Base-by-base conservation (phyloP, 2,113 vertebrate species). In the Platycercus adscitus region DNA sequence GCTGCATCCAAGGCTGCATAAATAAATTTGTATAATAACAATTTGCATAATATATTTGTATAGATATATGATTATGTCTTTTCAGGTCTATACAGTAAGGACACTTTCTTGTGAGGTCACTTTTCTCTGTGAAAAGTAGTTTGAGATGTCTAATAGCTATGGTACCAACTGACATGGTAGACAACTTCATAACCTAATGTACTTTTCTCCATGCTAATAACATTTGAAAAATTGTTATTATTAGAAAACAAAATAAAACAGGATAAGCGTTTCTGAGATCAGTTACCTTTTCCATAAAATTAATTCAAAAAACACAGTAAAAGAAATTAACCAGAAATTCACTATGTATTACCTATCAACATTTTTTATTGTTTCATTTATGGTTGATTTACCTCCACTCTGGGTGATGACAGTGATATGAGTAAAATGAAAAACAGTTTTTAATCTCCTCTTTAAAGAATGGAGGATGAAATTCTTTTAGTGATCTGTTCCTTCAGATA, bases 381-480 rank as follows among this genome's bases (percentile, higher is more conserved):
- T 85, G 33, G 15, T 55, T 92, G 50, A 47, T 92, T 96, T 94
- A 24, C 46, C 20, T 72, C 41, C 31, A 71, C 7, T 89, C 47
- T 53, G 65, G 8, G 5, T 87, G 25, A 28, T 93, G 82, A 84
- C 29, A 76, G 35, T n/a, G 15, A 84, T 79, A 53, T 17, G 82
- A 76, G 33, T 39, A 91, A 87, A 93, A 91, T 10, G 8, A 81
- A 86, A 81, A 73, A 9, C 13, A 47, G 6, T 18, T 93, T 91
- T 88, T 65, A 83, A 93, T 94, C 43, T 81, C 25, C 55, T 88
- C 23, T 92, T 84, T 53, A 79, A 65, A 58, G 43, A 93, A 87
- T 71, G 53, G 81, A 89, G 49, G 21, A 60, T 52, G 10, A 49
- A 82, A 91, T 69, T 92, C 10, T 47, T 78, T 50, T 46, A 78